Conservation (phyloP, 2,888 invertebrate species). For the Opisthograptis luteolata region DNA sequence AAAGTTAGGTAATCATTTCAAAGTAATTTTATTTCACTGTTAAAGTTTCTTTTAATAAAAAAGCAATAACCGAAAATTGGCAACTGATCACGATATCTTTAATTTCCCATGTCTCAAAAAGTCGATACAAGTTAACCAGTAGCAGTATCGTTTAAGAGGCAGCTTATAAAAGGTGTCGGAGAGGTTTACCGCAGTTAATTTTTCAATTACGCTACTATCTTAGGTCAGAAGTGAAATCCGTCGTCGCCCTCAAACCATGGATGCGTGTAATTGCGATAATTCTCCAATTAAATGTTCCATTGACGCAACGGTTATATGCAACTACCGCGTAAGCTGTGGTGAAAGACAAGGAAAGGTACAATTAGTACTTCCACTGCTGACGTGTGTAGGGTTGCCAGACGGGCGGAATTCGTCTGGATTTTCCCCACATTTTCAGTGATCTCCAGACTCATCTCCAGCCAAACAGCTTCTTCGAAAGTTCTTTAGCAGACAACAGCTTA, state of each 20-base stretch:
- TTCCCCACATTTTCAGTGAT: too few species aligned
- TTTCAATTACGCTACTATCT: constrained; percentile 68
- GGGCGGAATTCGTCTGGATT: too few species aligned
- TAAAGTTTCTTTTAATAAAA: neutral
- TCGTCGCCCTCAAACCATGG: constrained; percentile 75
- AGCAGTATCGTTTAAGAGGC: constrained; percentile 45
- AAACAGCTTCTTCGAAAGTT: too few species aligned
- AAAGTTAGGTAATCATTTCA: too few species aligned
- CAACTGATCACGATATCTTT: neutral
- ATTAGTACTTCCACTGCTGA: constrained; percentile 6
- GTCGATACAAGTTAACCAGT: constrained; percentile 30
- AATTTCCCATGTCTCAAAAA: constrained; percentile 24
- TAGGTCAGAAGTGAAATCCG: constrained; percentile 78
- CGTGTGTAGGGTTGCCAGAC: too few species aligned
- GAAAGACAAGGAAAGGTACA: constrained; percentile 39
- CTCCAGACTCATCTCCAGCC: too few species aligned
- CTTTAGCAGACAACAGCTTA: too few species aligned
- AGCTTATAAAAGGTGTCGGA: constrained; percentile 41
- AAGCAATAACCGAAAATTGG: neutral
- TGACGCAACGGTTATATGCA: constrained; percentile 61
- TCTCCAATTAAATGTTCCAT: constrained; percentile 68
- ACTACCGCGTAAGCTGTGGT: constrained; percentile 42
- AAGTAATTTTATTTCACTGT: too few species aligned
- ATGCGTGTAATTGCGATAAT: constrained; percentile 80
- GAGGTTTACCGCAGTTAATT: constrained; percentile 45